A percentile compares a stretch with the other conserved stretches of the same genome.
phyloP scores from a whole-genome alignment of 2,888 invertebrate species.

The Leucozona laternaria region DNA sequence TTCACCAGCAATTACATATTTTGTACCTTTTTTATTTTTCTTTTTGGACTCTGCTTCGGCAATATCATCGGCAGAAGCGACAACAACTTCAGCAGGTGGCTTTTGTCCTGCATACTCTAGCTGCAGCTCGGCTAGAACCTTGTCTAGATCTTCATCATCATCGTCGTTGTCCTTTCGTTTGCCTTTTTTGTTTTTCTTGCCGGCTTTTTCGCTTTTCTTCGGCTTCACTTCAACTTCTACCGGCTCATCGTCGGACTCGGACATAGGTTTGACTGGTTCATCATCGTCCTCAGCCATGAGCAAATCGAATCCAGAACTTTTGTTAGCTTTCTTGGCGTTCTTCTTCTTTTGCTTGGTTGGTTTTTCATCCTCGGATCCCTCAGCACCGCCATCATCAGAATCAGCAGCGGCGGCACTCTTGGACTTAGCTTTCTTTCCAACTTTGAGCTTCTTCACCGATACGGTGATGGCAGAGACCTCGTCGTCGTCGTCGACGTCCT shows the following conservation, averaged over 20 bases:
- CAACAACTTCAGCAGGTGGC: conserved; percentile 84
- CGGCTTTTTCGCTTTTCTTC: conserved; percentile 83
- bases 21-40: conserved; percentile 78
- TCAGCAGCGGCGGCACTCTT: conserved; percentile 82
- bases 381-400: conserved; percentile 83
- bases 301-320: conserved; percentile 88
- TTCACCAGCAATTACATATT: not conserved
- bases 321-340: conserved; percentile 80
- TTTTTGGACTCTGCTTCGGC: conserved; percentile 82
- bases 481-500: conserved; percentile 82
- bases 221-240: conserved; percentile 85
- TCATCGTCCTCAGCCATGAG: conserved; percentile 87
- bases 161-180: conserved; percentile 89
- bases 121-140: conserved; percentile 90
- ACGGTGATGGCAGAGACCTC: conserved; percentile 84
- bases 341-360: conserved; percentile 81
- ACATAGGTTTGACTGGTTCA: conserved; percentile 71
- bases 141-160: conserved; percentile 90
- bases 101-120: conserved; percentile 91
- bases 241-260: conserved; percentile 78
- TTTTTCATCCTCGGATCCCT: conserved; percentile 84
- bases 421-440: conserved; percentile 84
- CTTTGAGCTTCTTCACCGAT: conserved; percentile 86
- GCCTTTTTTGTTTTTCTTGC: conserved; percentile 90
- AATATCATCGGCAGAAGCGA: conserved; percentile 79